A percentile compares a stretch with the other conserved stretches of the same genome.
Conservation (phyloP, 2,797 vertebrate species). For the Anniella stebbinsi region DNA sequence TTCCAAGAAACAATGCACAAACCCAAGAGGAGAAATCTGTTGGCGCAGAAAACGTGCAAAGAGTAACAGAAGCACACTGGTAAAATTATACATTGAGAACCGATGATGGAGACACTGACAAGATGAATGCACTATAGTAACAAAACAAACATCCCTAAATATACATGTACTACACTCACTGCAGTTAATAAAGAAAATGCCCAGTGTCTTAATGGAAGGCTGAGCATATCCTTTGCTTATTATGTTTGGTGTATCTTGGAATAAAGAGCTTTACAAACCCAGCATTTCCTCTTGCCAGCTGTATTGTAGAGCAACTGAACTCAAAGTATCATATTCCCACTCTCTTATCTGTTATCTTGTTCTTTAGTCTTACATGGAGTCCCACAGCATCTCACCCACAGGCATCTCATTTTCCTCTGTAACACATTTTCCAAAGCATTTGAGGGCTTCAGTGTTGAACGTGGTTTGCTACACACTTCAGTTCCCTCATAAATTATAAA, state of each 20-base stretch:
- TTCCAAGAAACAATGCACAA: not conserved
- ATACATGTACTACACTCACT: not conserved
- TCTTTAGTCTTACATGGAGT: slow-evolving; percentile 59
- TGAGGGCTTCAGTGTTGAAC: slow-evolving; percentile 50
- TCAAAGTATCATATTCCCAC: slow-evolving; percentile 53
- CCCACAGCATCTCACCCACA: slow-evolving; percentile 44
- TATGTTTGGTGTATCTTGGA: slow-evolving; percentile 27
- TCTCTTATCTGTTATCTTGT: slow-evolving; percentile 61
- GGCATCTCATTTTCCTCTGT: slow-evolving; percentile 53
- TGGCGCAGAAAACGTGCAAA: not conserved
- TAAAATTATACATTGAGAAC: not conserved
- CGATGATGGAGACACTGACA: not conserved
- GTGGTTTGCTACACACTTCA: slow-evolving; percentile 36
- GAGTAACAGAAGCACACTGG: not conserved
- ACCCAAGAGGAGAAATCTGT: not conserved
- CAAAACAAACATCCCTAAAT: not conserved
- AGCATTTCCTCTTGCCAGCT: slow-evolving; percentile 24
- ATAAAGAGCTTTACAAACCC: slow-evolving; percentile 42
- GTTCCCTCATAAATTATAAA: slow-evolving; percentile 56
- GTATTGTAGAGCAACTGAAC: slow-evolving; percentile 49
- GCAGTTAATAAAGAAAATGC: not conserved
- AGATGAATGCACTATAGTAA: not conserved
- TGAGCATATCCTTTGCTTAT: slow-evolving; percentile 18
- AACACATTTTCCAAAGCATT: slow-evolving; percentile 50
- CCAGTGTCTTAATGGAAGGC: slow-evolving; percentile 8